phyloP scores from a whole-genome alignment of 2,888 invertebrate species.

The Lacanobia oleracea region DNA sequence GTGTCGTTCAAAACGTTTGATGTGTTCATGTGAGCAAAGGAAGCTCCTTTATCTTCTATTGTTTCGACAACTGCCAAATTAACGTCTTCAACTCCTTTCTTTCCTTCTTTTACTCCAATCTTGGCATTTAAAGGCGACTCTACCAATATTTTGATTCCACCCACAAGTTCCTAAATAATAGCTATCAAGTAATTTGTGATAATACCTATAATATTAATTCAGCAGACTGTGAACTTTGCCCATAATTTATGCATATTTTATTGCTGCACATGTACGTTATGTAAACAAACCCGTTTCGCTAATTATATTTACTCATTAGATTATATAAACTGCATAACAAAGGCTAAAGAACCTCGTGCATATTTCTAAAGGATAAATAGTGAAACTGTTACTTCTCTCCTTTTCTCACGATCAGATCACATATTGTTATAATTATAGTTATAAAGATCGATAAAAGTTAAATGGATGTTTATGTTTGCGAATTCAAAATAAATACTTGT shows the following conservation, averaged over 20 bases:
- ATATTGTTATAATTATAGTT: slow-evolving; percentile 3
- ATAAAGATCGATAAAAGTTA: slow-evolving; percentile 16
- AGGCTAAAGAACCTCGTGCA: slow-evolving; percentile 37
- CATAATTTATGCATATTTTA: slow-evolving; percentile 56
- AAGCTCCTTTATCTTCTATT: background rate
- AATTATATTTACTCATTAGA: slow-evolving; percentile 61
- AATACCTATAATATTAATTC: slow-evolving; percentile 42
- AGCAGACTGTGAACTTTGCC: slow-evolving; percentile 48
- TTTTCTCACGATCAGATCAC: slow-evolving; percentile 38
- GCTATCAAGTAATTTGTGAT: slow-evolving; percentile 39
- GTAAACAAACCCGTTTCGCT: slow-evolving; percentile 59
- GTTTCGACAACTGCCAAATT: slow-evolving; percentile 19
- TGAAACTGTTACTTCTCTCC: slow-evolving; percentile 24
- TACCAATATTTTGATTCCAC: background rate
- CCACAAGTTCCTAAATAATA: background rate
- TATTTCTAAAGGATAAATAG: slow-evolving; percentile 31
- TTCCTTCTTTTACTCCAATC: background rate
- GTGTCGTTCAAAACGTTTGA: slow-evolving; percentile 7
- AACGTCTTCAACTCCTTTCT: background rate
- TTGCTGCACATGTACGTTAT: slow-evolving; percentile 55
- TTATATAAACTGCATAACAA: slow-evolving; percentile 50
- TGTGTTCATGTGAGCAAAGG: slow-evolving; percentile 13
- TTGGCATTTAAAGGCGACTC: background rate
- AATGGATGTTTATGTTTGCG: slow-evolving; percentile 24
- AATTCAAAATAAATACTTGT: slow-evolving; percentile 49